Evolutionary conservation across 2,888 invertebrate genomes (phyloP).

Genomic region (Zhengitettix transpicula): DNA sequence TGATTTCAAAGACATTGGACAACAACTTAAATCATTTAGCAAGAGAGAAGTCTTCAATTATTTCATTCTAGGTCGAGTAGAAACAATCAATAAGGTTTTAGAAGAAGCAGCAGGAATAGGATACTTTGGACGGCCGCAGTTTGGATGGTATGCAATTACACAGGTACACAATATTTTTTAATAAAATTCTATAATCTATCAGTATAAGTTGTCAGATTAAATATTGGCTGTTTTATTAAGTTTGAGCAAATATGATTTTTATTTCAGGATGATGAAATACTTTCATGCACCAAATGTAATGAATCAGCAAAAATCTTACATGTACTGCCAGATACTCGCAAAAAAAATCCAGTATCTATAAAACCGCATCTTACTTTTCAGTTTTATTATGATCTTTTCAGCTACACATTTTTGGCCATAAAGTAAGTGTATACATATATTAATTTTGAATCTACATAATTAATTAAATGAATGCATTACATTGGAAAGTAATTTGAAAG

Average conservation of each 20-base stretch:
- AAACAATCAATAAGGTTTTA: conserved; percentile 51
- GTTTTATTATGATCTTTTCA: not conserved
- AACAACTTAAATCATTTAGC: conserved; percentile 53
- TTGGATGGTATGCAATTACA: conserved; percentile 74
- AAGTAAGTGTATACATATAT: not conserved
- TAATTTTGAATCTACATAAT: no score
- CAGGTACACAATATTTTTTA: conserved; percentile 27
- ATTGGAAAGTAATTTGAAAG: no score
- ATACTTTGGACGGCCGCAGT: conserved; percentile 60
- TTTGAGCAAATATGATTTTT: no score
- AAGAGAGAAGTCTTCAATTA: conserved; percentile 79
- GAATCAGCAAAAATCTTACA: not conserved
- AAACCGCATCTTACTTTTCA: not conserved
- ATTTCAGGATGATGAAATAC: not conserved
- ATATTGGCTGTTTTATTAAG: no score
- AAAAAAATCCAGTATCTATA: not conserved
- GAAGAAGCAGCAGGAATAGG: conserved; percentile 54
- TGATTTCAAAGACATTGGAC: conserved; percentile 20
- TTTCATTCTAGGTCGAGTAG: conserved; percentile 61
- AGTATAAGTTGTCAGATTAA: no score
- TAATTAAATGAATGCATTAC: no score
- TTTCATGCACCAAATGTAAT: not conserved
- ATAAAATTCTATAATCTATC: not conserved
- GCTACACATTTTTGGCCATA: not conserved
- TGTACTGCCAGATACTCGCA: not conserved